Percentiles rank a stretch among this genome's conserved stretches.
Conservation (phyloP, 2,797 vertebrate genomes). For the Xenentodon cancila region DNA sequence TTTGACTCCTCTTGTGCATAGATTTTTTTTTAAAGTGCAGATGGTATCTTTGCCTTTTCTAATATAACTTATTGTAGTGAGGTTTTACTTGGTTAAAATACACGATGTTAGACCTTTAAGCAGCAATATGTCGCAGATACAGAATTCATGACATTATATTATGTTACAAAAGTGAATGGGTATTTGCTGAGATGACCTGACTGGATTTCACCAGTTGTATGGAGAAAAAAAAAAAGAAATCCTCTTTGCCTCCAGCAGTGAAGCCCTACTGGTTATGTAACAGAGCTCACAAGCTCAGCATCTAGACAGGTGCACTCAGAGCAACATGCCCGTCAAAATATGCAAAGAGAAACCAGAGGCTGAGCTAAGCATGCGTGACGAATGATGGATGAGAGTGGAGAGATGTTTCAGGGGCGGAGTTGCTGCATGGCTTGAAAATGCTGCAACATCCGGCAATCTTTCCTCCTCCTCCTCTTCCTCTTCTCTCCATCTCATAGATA, state of each 20-base stretch:
- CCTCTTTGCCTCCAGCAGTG: slow-evolving; percentile 3
- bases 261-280: slow-evolving; percentile 53
- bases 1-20: slow-evolving; percentile 33
- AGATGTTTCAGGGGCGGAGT: slow-evolving; percentile 51
- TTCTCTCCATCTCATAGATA: slow-evolving; percentile 58
- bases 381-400: slow-evolving; percentile 47
- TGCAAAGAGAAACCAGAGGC: slow-evolving; percentile 36
- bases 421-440: slow-evolving; percentile 79
- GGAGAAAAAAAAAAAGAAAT: slow-evolving; percentile 19
- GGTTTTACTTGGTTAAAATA: no score
- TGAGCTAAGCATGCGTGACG: slow-evolving; percentile 32
- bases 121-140: no score
- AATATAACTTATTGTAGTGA: not conserved
- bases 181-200: slow-evolving; percentile 8
- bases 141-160: no score
- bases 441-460: slow-evolving; percentile 80
- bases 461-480: slow-evolving; percentile 56
- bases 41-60: slow-evolving; percentile 4
- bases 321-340: slow-evolving; percentile 55
- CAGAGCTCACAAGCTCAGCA: slow-evolving; percentile 33
- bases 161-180: no score
- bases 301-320: slow-evolving; percentile 50
- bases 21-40: slow-evolving; percentile 13
- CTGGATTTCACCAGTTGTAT: slow-evolving; percentile 22
- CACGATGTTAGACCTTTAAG: no score